These are phyloP conservation scores for Fregetta grallaria DNA, from an alignment of 2,113 vertebrate genomes.

Conservation along the genomic window DNA sequence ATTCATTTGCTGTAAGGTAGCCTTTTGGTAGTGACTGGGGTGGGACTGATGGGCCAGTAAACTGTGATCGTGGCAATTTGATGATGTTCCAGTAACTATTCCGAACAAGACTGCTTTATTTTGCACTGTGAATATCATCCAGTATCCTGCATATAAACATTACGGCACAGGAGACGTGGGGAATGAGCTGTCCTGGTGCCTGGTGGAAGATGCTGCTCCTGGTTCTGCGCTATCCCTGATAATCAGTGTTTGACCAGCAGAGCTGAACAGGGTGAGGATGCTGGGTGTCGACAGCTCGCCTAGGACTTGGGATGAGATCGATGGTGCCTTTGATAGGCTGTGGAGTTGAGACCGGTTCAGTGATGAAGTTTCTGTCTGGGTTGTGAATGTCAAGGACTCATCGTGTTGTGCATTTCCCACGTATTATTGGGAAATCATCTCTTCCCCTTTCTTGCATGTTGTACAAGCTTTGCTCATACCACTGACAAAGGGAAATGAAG, in stretches of 20 bases:
- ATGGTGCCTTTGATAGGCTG: background rate
- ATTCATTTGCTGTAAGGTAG: rapidly evolving
- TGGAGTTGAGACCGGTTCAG: rapidly evolving
- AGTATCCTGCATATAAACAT: rapidly evolving
- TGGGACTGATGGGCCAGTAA: background rate
- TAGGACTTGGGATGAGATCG: background rate
- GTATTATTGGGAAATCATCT: background rate
- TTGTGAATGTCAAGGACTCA: background rate
- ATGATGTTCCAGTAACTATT: background rate
- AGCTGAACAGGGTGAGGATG: rapidly evolving
- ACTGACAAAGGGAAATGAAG: background rate
- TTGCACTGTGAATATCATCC: rapidly evolving
- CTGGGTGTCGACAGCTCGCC: rapidly evolving
- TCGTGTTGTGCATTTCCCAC: rapidly evolving
- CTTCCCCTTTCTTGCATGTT: background rate
- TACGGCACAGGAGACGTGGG: rapidly evolving
- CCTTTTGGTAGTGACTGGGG: background rate
- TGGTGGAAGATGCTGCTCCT: background rate
- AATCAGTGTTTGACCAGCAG: rapidly evolving
- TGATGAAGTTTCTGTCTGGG: background rate
- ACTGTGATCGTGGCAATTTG: background rate
- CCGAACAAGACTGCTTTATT: background rate
- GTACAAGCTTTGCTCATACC: background rate
- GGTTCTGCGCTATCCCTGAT: rapidly evolving
- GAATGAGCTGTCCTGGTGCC: background rate